Conservation (phyloP, 1,140 invertebrate species). For the Ceratina calcarata region DNA sequence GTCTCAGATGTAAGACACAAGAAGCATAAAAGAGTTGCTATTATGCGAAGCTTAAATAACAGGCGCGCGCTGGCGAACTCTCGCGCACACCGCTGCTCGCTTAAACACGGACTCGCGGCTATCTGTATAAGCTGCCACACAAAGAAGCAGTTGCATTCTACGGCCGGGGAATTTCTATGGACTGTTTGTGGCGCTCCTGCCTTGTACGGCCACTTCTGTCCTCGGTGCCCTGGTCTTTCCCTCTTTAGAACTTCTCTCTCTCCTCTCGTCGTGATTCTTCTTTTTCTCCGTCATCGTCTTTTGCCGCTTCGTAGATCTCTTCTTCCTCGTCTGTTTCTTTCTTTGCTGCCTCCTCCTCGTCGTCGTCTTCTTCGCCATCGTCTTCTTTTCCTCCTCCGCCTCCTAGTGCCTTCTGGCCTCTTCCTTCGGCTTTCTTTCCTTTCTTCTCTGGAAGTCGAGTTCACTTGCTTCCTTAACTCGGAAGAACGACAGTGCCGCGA, state of each 20-base stretch:
- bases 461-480: constrained; percentile 26
- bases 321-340: constrained; percentile 34
- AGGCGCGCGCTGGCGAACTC: constrained; percentile 56
- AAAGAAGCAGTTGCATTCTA: constrained; percentile 63
- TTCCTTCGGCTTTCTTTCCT: neutral
- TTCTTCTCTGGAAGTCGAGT: constrained; percentile 13
- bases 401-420: neutral
- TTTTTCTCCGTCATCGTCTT: constrained; percentile 18
- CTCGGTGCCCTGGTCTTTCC: constrained; percentile 43
- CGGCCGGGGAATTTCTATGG: constrained; percentile 72
- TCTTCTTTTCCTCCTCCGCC: neutral
- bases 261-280: constrained; percentile 38
- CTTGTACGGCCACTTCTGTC: constrained; percentile 69
- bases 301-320: neutral
- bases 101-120: constrained; percentile 40
- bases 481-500: constrained; percentile 18
- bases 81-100: constrained; percentile 51
- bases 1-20: constrained; percentile 78
- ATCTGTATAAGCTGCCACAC: constrained; percentile 44
- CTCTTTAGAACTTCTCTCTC: constrained; percentile 44
- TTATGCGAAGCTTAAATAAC: constrained; percentile 80
- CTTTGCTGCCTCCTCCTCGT: constrained; percentile 45
- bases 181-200: constrained; percentile 70
- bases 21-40: constrained; percentile 79
- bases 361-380: neutral